Base-by-base conservation (phyloP, 2,888 invertebrate genomes). In the Dastarcus helophoroides region DNA sequence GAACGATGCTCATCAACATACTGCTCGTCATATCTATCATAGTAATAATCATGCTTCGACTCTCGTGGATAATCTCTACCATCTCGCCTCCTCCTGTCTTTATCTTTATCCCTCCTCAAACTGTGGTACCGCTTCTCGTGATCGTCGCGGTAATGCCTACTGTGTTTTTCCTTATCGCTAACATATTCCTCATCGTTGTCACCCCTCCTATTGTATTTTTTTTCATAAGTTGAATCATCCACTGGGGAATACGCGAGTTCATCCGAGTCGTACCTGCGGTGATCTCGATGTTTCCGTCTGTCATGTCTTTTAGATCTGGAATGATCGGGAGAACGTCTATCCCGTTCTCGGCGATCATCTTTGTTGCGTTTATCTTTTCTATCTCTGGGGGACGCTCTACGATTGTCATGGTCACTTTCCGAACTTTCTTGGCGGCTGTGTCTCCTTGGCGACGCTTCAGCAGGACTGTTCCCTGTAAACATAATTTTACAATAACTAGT, bases 161-260 rank as follows among this genome's bases (percentile, higher is more conserved):
- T 64, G 22, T 68, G 68, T 36, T 67, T 63, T 40, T 76, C 75
- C 35, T 70, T 65, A 53, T 79, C 78, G 46, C 77, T 78, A 53
- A 72, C 76, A 56, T 73, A 76, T 53, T 76, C 74, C 3, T 73
- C 72, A 45, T 76, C 77, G 33, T 79, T 77, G 40, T 79, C 77
- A 53, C 76, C 76, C 31, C 68, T 58, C 31, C 62, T 65, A 38
- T n/a, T n/a, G n/a, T n/a, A n/a, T n/a, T n/a, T n/a, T n/a, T n/a
- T n/a, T n/a, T n/a, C n/a, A n/a, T n/a, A n/a, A n/a, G n/a, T n/a
- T n/a, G n/a, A n/a, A n/a, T n/a, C n/a, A n/a, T n/a, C n/a, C n/a
- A n/a, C n/a, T n/a, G n/a, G n/a, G n/a, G n/a, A n/a, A n/a, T n/a
- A n/a, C n/a, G n/a, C n/a, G n/a, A n/a, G n/a, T n/a, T 63, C 43